A percentile compares a stretch with the other conserved stretches of the same genome.
These are phyloP conservation scores for Mesitornis unicolor DNA, from an alignment of 2,113 vertebrate species.

Conservation along the genomic window DNA sequence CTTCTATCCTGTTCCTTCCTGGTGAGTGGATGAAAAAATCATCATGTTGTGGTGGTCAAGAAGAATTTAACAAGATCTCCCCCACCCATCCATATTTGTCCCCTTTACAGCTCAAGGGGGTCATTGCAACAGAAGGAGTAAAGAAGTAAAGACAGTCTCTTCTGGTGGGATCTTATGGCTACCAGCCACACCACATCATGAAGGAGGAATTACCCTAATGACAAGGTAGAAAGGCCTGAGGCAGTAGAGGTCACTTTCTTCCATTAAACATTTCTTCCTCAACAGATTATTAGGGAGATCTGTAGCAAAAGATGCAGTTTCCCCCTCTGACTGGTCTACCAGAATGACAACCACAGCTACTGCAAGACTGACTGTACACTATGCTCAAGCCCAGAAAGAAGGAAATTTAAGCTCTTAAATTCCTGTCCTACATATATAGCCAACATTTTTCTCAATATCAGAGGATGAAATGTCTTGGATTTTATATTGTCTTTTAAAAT, in stretches of 20 bases:
- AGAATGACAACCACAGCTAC: neutral
- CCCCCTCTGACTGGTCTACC: neutral
- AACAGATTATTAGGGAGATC: neutral
- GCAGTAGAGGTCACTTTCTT: neutral
- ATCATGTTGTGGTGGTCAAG: neutral
- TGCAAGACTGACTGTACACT: neutral
- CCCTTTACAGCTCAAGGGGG: neutral
- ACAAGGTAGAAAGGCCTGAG: neutral
- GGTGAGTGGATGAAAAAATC: neutral
- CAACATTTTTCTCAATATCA: neutral
- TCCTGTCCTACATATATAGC: neutral
- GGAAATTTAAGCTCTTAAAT: neutral
- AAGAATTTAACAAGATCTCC: neutral
- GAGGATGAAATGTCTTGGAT: neutral
- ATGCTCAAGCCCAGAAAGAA: neutral
- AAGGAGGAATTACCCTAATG: neutral
- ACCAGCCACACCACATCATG: neutral
- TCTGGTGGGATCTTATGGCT: neutral
- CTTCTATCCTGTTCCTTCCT: neutral
- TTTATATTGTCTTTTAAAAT: neutral
- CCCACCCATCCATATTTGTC: neutral
- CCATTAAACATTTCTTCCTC: neutral
- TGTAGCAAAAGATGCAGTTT: neutral
- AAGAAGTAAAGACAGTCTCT: neutral
- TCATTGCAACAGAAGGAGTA: neutral